phyloP scores from a whole-genome alignment of 2,113 vertebrate genomes.

The Lagenorhynchus albirostris region DNA sequence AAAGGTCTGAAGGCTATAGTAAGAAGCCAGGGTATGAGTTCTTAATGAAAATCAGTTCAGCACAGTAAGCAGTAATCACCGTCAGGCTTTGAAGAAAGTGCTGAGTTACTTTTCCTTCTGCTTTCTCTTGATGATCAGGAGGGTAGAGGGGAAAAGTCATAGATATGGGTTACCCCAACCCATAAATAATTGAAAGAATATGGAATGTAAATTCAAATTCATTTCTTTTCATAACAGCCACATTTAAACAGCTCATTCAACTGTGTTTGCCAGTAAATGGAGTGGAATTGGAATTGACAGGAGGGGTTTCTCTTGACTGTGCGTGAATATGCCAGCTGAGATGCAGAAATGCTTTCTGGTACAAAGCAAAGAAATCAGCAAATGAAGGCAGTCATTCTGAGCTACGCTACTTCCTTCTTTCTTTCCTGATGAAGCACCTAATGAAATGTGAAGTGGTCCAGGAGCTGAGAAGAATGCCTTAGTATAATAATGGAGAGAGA shows the following conservation, averaged over 20 bases:
- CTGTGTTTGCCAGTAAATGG: constrained; percentile 39
- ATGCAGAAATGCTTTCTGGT: constrained; percentile 50
- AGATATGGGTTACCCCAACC: constrained; percentile 17
- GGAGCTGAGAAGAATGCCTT: background rate
- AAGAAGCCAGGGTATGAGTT: background rate
- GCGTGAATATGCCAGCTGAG: constrained; percentile 6
- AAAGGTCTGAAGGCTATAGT: background rate
- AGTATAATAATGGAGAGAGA: background rate
- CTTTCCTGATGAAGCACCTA: constrained; percentile 53
- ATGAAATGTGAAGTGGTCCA: constrained; percentile 64
- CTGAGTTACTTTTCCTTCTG: constrained; percentile 40
- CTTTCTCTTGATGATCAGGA: constrained; percentile 29
- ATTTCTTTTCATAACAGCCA: constrained; percentile 46
- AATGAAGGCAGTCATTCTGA: constrained; percentile 48
- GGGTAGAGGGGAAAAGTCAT: constrained; percentile 46
- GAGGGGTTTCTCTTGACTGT: constrained; percentile 17
- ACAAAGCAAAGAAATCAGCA: constrained; percentile 63
- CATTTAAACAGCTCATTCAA: constrained; percentile 38
- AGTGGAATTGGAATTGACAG: constrained; percentile 53
- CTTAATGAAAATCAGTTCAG: background rate
- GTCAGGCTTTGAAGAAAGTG: background rate
- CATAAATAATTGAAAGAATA: constrained; percentile 58
- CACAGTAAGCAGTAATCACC: background rate
- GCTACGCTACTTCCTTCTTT: constrained; percentile 2
- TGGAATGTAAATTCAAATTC: constrained; percentile 41